phyloP scores from a whole-genome alignment of 2,888 invertebrate species.

The Drosophila rellima region DNA sequence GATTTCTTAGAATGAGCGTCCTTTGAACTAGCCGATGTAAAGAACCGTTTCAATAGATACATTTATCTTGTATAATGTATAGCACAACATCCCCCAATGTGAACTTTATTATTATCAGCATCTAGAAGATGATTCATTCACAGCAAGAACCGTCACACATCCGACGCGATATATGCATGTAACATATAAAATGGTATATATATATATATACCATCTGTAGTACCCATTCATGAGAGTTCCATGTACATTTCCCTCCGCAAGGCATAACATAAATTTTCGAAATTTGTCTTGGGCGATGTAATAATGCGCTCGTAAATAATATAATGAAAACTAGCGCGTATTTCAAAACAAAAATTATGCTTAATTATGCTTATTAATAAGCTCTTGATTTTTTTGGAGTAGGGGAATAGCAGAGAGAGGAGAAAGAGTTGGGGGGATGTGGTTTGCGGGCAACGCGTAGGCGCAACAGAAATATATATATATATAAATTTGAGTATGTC shows the following conservation, averaged over 20 bases:
- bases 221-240: conserved; percentile 12
- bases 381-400: conserved; percentile 32
- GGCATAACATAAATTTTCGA: conserved; percentile 58
- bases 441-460: conserved; percentile 36
- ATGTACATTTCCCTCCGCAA: conserved; percentile 15
- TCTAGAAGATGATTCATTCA: conserved; percentile 41
- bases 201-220: conserved; percentile 37
- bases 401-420: conserved; percentile 1
- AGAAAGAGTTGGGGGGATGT: conserved; percentile 3
- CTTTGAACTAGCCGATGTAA: background rate
- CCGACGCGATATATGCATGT: conserved; percentile 24
- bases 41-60: background rate
- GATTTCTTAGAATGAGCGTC: background rate
- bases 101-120: conserved; percentile 28
- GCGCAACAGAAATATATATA: conserved; percentile 30
- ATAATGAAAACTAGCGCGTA: conserved; percentile 57
- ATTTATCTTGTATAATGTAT: conserved; percentile 9
- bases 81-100: conserved; percentile 3
- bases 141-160: conserved; percentile 21
- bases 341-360: conserved; percentile 72
- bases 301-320: conserved; percentile 65
- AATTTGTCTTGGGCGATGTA: conserved; percentile 62
- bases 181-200: too few species aligned
- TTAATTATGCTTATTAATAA: conserved; percentile 75
- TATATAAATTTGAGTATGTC: background rate